A percentile compares a stretch with the other conserved stretches of the same genome.
These are phyloP conservation scores for Halesus radiatus DNA, from an alignment of 1,140 invertebrate species.

Conservation along the genomic window DNA sequence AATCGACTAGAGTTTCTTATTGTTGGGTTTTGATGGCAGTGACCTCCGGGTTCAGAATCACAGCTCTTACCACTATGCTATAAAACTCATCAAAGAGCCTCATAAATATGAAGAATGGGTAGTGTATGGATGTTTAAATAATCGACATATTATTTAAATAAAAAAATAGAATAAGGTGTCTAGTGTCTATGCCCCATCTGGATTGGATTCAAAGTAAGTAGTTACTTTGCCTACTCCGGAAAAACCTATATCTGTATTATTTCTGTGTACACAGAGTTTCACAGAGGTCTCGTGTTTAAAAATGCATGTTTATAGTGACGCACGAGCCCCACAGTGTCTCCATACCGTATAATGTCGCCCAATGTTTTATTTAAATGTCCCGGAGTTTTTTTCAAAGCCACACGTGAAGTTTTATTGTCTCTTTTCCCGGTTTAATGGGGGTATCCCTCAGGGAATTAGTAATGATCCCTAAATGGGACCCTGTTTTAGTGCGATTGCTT, in stretches of 20 bases:
- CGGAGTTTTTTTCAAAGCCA: constrained; percentile 25
- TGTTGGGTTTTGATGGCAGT: too few relatives aligned
- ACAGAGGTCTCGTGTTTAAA: constrained; percentile 46
- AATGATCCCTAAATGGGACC: constrained; percentile 30
- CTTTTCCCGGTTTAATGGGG: constrained; percentile 2
- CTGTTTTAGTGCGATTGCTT: constrained; percentile 24
- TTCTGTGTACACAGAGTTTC: background rate
- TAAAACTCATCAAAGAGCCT: too few relatives aligned
- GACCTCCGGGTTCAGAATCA: too few relatives aligned
- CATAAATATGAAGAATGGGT: too few relatives aligned
- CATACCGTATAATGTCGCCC: constrained; percentile 14
- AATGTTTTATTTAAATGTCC: constrained; percentile 55
- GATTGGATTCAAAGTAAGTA: too few relatives aligned
- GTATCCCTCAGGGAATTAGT: constrained; percentile 6
- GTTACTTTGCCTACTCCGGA: too few relatives aligned
- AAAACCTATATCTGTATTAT: background rate
- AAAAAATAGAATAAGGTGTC: too few relatives aligned
- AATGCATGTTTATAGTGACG: constrained; percentile 53
- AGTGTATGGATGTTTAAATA: too few relatives aligned
- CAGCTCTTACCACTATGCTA: too few relatives aligned
- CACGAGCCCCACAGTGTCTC: constrained; percentile 33
- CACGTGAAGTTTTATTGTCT: constrained; percentile 52
- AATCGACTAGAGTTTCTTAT: too few relatives aligned
- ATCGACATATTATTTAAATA: too few relatives aligned
- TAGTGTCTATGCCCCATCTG: too few relatives aligned